phyloP scores from a whole-genome alignment of 2,797 vertebrate species.

The Gadopsis marmoratus region DNA sequence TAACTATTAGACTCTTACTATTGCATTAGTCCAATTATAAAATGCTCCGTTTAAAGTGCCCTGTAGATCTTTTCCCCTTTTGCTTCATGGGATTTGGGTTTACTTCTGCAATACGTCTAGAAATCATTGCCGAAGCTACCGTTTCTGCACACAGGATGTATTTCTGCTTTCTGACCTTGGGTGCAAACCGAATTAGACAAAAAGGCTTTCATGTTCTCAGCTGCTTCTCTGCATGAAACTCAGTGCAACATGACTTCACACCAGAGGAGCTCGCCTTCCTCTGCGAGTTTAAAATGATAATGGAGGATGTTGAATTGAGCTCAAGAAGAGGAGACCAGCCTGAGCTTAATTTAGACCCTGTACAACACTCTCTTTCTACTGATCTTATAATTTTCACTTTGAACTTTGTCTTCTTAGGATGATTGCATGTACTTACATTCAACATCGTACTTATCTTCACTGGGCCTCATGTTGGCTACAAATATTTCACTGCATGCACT shows the following conservation, averaged over 20 bases:
- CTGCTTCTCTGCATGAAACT: constrained; percentile 34
- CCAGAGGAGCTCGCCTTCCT: constrained; percentile 27
- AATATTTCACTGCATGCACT: not conserved
- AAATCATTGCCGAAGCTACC: not conserved
- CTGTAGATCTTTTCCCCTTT: not conserved
- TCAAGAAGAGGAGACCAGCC: not conserved
- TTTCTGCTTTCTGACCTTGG: constrained; percentile 29
- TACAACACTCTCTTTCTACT: not conserved
- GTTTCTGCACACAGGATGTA: constrained; percentile 29
- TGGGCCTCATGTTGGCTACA: not conserved
- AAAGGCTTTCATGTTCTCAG: constrained; percentile 41
- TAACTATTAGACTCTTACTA: not conserved
- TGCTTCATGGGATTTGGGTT: not conserved
- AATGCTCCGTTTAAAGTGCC: too few relatives aligned
- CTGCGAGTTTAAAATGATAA: not conserved
- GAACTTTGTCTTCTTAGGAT: not conserved
- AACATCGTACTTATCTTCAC: not conserved
- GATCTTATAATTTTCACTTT: not conserved
- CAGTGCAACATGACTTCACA: constrained; percentile 7
- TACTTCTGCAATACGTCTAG: not conserved
- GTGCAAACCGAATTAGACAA: constrained; percentile 29
- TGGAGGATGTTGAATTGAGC: not conserved
- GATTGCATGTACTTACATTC: not conserved
- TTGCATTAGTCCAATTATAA: not conserved
- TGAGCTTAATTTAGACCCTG: not conserved